phyloP scores from a whole-genome alignment of 30 jellyfish, hydroid and myxozoan genomes.

The Chironex yamaguchii region DNA sequence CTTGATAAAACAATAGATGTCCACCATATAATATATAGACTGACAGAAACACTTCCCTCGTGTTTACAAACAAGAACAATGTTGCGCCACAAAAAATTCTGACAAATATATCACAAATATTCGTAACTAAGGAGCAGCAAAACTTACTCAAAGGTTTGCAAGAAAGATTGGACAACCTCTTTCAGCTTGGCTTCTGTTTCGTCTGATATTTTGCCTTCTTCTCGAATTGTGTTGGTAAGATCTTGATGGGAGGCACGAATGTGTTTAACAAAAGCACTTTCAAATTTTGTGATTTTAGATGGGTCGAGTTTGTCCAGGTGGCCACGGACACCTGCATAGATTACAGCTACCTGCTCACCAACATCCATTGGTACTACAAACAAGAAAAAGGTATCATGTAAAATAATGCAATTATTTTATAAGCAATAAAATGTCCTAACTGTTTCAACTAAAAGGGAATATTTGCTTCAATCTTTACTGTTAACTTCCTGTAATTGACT shows the following conservation, averaged over 20 bases:
- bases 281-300: conserved; percentile 89
- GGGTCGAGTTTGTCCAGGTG: conserved; percentile 96
- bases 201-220: conserved; percentile 97
- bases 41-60: too few species aligned
- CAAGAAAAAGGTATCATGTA: neutral
- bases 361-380: conserved; percentile 98
- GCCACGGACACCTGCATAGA: conserved; percentile 99
- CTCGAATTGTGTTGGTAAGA: conserved; percentile 79
- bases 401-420: neutral
- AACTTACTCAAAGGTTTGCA: conserved; percentile 85
- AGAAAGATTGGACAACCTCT: conserved; percentile 82
- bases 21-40: too few species aligned
- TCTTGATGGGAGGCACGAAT: conserved; percentile 81
- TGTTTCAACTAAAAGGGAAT: neutral
- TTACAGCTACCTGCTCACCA: conserved; percentile 97
- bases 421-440: neutral
- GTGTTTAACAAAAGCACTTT: conserved; percentile 86
- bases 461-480: too few species aligned
- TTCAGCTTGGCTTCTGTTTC: conserved; percentile 89
- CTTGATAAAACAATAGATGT: too few species aligned
- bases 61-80: too few species aligned
- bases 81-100: too few species aligned
- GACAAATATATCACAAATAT: too few species aligned
- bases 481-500: too few species aligned
- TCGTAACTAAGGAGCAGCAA: too few species aligned